Evolutionary conservation across 2,113 vertebrate species (phyloP).

Genomic region (Apistogramma diplotaenia): DNA sequence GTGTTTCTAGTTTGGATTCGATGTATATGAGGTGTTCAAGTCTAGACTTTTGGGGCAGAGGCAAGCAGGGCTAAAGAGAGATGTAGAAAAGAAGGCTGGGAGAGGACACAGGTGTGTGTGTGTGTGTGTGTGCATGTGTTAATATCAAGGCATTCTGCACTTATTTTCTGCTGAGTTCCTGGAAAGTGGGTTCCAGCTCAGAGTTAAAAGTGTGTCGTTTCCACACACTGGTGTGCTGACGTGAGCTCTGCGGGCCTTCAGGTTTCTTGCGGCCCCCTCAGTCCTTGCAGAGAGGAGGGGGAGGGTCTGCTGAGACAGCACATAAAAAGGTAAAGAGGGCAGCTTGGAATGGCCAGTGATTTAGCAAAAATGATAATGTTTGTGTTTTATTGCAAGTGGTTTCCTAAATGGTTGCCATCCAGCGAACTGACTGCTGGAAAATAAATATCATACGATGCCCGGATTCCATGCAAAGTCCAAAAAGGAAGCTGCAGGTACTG

Average conservation of each 20-base stretch:
- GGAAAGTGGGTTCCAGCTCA: slow-evolving; percentile 55
- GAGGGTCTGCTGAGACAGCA: slow-evolving; percentile 48
- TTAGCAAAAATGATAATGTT: neutral
- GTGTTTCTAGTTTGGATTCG: slow-evolving; percentile 20
- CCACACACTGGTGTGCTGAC: slow-evolving; percentile 43
- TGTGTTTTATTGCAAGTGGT: neutral
- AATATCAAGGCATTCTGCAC: slow-evolving; percentile 15
- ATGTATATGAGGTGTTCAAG: slow-evolving; percentile 48
- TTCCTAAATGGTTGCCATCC: neutral
- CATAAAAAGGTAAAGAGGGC: neutral
- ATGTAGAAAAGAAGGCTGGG: neutral
- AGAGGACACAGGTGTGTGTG: slow-evolving; percentile 44
- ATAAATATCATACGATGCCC: neutral
- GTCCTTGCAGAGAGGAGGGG: slow-evolving; percentile 10
- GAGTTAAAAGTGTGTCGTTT: slow-evolving; percentile 46
- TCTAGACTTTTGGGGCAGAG: slow-evolving; percentile 6
- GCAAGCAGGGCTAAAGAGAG: neutral
- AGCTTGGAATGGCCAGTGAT: neutral
- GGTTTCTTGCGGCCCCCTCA: slow-evolving; percentile 34
- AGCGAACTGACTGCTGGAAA: neutral
- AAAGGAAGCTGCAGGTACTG: neutral
- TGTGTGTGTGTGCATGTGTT: neutral
- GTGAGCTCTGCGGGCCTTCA: slow-evolving; percentile 33
- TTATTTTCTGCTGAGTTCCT: slow-evolving; percentile 67
- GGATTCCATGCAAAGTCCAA: neutral